phyloP scores from a whole-genome alignment of 2,797 vertebrate genomes.

The Phyllotis vaccarum region DNA sequence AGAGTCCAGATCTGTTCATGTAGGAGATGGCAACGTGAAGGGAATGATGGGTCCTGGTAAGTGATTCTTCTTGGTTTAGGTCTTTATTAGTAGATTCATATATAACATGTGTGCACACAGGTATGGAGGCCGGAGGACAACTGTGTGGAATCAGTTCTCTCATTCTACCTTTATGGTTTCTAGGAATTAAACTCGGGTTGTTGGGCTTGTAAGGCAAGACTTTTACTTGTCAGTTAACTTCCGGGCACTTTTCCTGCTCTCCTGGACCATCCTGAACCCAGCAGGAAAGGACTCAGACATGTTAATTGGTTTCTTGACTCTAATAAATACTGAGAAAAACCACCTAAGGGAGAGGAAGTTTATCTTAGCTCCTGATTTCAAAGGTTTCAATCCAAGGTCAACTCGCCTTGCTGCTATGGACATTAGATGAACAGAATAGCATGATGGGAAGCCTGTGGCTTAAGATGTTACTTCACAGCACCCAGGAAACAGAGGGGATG shows the following conservation, averaged over 20 bases:
- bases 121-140: background rate
- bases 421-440: background rate
- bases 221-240: background rate
- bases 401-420: too few relatives aligned
- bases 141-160: background rate
- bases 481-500: background rate
- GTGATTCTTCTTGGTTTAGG: constrained; percentile 36
- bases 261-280: background rate
- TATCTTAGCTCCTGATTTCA: background rate
- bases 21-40: constrained; percentile 87
- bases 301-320: background rate
- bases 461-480: background rate
- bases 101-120: background rate
- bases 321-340: background rate
- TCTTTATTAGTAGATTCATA: background rate
- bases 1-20: constrained; percentile 86
- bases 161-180: background rate
- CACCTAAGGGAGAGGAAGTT: background rate
- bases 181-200: background rate
- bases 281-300: background rate
- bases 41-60: constrained; percentile 87
- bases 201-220: background rate
- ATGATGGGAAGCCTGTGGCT: background rate
- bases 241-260: background rate
- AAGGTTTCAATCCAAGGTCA: background rate